Conservation (phyloP, 1,140 invertebrate genomes). For the Pseudomyrmex flavicornis region DNA sequence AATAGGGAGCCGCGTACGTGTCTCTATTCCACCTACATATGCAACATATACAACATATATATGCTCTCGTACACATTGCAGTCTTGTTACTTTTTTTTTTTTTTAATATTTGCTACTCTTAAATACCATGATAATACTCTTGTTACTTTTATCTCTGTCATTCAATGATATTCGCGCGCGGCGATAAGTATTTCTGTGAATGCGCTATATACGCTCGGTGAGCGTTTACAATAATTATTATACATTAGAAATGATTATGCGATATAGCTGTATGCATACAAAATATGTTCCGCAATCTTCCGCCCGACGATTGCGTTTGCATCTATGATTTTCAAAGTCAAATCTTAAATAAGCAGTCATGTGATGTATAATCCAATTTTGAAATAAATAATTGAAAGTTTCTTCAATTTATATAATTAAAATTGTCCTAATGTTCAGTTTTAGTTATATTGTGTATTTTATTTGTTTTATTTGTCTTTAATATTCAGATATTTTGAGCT, state of each 20-base stretch:
- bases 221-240: conserved; percentile 28
- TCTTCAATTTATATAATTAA: no score
- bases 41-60: not conserved
- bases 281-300: not conserved
- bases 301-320: not conserved
- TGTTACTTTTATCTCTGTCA: conserved; percentile 7
- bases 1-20: not conserved
- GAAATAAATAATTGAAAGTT: not conserved
- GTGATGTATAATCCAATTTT: not conserved
- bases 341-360: not conserved
- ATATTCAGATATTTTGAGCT: not conserved
- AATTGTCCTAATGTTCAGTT: no score
- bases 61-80: not conserved
- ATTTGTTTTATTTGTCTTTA: not conserved
- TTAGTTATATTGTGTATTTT: not conserved
- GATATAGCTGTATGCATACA: conserved; percentile 24
- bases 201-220: not conserved
- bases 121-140: not conserved
- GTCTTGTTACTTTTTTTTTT: conserved; percentile 1
- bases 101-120: no score
- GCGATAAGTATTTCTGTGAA: conserved; percentile 13
- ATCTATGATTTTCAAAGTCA: not conserved
- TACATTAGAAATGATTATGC: not conserved
- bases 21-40: not conserved
- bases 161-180: conserved; percentile 6